Percentiles rank a stretch among this genome's conserved stretches.
phyloP scores from a whole-genome alignment of 2,113 vertebrate species.

The Podarcis cretensis region DNA sequence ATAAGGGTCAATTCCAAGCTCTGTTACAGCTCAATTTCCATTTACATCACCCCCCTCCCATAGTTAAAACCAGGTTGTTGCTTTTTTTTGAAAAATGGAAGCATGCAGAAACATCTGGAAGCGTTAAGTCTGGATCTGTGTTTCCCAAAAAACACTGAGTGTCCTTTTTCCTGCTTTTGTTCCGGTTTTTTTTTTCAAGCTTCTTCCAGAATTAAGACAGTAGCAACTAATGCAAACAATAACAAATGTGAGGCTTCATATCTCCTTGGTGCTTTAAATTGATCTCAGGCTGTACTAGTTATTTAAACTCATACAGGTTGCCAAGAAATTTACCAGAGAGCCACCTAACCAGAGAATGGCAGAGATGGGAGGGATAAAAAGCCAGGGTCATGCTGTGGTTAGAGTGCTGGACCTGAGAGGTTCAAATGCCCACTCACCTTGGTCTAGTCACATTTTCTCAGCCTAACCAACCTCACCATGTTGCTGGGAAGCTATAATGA shows the following conservation, averaged over 20 bases:
- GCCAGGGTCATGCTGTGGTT: not conserved
- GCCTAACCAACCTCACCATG: no score
- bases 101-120: not conserved
- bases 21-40: not conserved
- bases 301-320: not conserved
- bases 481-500: no score
- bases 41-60: not conserved
- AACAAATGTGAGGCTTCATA: not conserved
- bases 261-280: not conserved
- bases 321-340: not conserved
- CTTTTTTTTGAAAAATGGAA: not conserved
- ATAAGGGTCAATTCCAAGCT: conserved; percentile 7
- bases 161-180: not conserved
- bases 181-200: not conserved
- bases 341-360: not conserved
- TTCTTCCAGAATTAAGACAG: not conserved
- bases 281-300: not conserved
- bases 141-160: not conserved
- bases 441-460: no score
- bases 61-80: not conserved
- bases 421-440: no score
- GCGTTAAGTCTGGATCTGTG: not conserved
- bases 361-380: not conserved
- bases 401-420: no score
- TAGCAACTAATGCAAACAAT: not conserved